These are phyloP conservation scores for Choloepus didactylus DNA, from an alignment of 2,797 vertebrate species.

Conservation along the genomic window DNA sequence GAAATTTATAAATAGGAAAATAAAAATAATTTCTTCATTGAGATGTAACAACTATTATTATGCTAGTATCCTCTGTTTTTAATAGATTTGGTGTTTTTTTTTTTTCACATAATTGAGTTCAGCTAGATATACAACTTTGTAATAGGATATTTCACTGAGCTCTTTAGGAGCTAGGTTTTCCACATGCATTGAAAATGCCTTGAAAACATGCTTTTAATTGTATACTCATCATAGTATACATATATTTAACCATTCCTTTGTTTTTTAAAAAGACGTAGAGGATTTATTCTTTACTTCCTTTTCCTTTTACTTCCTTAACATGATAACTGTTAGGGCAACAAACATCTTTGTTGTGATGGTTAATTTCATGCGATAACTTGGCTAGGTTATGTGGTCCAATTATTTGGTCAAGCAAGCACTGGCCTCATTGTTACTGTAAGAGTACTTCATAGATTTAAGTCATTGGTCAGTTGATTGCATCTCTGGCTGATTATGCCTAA, in stretches of 20 bases:
- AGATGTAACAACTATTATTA: background rate
- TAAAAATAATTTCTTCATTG: constrained; percentile 11
- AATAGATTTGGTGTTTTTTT: background rate
- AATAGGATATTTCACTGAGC: background rate
- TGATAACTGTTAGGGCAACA: background rate
- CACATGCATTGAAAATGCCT: background rate
- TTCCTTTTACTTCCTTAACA: background rate
- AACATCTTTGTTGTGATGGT: background rate
- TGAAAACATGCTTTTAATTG: constrained; percentile 28
- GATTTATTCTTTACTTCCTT: background rate
- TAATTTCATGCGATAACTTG: too few species aligned
- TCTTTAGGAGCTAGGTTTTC: background rate
- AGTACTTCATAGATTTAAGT: too few species aligned
- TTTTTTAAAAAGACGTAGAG: background rate
- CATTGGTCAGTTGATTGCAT: too few species aligned
- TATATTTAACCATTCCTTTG: background rate
- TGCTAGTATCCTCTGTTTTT: background rate
- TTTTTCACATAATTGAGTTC: background rate
- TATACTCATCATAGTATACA: background rate
- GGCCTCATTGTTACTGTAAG: too few species aligned
- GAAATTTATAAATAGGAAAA: constrained; percentile 11
- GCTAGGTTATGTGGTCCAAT: too few species aligned
- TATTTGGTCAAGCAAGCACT: too few species aligned
- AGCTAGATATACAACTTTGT: background rate
- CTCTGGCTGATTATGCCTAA: too few species aligned